Evolutionary conservation across 2,888 invertebrate species (phyloP).

Genomic region (Molorchus minor): DNA sequence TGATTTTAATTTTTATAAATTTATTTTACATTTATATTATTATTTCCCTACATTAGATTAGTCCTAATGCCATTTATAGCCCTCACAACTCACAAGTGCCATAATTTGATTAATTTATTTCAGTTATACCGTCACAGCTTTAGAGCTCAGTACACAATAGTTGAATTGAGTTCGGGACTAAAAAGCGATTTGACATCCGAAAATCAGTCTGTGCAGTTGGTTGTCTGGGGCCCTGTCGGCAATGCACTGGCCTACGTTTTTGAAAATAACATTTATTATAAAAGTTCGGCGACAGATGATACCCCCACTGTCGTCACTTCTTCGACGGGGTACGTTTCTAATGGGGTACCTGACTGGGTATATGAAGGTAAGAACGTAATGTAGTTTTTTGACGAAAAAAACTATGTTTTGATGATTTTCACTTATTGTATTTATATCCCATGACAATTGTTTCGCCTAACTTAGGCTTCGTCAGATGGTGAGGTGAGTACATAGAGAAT

Average conservation of each 20-base stretch:
- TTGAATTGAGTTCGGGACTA: slow-evolving; percentile 69
- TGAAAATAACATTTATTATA: slow-evolving; percentile 81
- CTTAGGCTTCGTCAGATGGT: no score
- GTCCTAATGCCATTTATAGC: background rate
- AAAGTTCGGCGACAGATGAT: slow-evolving; percentile 58
- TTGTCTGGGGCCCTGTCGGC: slow-evolving; percentile 80
- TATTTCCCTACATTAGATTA: no score
- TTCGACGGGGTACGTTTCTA: slow-evolving; percentile 66
- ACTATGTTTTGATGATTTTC: no score
- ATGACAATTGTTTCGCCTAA: no score
- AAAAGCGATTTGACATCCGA: slow-evolving; percentile 54
- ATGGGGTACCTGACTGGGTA: slow-evolving; percentile 92
- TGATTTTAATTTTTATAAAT: no score
- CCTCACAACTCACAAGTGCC: background rate
- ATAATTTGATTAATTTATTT: slow-evolving; percentile 26
- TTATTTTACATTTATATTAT: no score
- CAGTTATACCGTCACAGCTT: slow-evolving; percentile 85
- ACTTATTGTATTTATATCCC: no score
- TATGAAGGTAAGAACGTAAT: slow-evolving; percentile 85
- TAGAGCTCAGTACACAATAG: slow-evolving; percentile 76
- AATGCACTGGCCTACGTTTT: slow-evolving; percentile 77
- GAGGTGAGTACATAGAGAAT: background rate
- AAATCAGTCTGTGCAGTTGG: slow-evolving; percentile 70
- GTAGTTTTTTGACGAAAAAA: no score
- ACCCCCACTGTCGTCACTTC: slow-evolving; percentile 69